Conservation (phyloP, 2,888 invertebrate species). For the Pseudolycoriella hygida region DNA sequence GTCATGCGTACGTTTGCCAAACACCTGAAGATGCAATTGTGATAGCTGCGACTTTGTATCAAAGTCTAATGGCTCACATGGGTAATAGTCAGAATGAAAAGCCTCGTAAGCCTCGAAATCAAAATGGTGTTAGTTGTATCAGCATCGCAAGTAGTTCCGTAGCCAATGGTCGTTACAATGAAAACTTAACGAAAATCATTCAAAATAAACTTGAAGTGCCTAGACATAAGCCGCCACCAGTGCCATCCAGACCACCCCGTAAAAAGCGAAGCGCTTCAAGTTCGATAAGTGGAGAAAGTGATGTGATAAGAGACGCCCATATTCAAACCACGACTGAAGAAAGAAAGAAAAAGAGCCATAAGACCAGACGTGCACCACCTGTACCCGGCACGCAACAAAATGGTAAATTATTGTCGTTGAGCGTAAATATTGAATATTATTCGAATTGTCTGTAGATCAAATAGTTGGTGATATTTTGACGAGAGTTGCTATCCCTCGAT, state of each 20-base stretch:
- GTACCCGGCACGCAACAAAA: slow-evolving; percentile 21
- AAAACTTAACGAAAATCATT: slow-evolving; percentile 17
- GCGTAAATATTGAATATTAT: no score
- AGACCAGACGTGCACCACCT: slow-evolving; percentile 36
- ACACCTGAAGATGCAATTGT: slow-evolving; percentile 82
- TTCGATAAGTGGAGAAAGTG: slow-evolving; percentile 42
- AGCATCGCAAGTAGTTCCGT: slow-evolving; percentile 49
- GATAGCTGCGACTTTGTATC: slow-evolving; percentile 78
- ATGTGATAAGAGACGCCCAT: slow-evolving; percentile 32
- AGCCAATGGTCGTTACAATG: slow-evolving; percentile 19
- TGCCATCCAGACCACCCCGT: slow-evolving; percentile 54
- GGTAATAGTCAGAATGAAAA: slow-evolving; percentile 28
- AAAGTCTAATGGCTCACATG: slow-evolving; percentile 70
- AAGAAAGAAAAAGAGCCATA: slow-evolving; percentile 39
- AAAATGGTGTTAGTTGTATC: slow-evolving; percentile 59
- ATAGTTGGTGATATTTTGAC: slow-evolving; percentile 67
- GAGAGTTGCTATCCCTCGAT: slow-evolving; percentile 69
- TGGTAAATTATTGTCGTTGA: neutral
- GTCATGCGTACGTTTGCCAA: slow-evolving; percentile 81
- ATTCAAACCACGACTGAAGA: slow-evolving; percentile 32
- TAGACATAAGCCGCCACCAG: slow-evolving; percentile 12
- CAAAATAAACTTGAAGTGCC: slow-evolving; percentile 14
- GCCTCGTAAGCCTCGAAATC: slow-evolving; percentile 44
- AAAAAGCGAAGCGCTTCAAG: slow-evolving; percentile 50
- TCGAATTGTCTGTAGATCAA: slow-evolving; percentile 19